Evolutionary conservation across 2,797 vertebrate genomes (phyloP).

Genomic region (Sebastes diploproa): DNA sequence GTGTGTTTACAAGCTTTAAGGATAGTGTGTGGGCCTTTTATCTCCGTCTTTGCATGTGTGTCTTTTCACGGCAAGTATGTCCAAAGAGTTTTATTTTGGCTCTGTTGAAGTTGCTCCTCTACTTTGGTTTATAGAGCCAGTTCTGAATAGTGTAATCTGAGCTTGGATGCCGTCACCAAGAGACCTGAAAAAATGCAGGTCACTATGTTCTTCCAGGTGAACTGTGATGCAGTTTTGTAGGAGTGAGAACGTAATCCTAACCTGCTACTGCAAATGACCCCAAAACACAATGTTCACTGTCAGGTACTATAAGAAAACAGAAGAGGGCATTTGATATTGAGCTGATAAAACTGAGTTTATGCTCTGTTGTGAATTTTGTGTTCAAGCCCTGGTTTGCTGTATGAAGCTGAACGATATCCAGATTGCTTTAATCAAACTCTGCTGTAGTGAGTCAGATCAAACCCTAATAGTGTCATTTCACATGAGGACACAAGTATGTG

Average conservation of each 20-base stretch:
- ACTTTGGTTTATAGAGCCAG: not conserved
- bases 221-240: not conserved
- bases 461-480: not conserved
- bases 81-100: not conserved
- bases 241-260: constrained; percentile 8
- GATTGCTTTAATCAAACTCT: not conserved
- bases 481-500: not conserved
- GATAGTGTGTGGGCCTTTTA: not conserved
- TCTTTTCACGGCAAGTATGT: not conserved
- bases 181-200: constrained; percentile 19
- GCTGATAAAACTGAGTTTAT: not conserved
- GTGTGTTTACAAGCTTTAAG: not conserved
- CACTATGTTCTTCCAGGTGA: constrained; percentile 11
- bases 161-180: not conserved
- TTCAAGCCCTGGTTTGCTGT: not conserved
- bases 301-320: not conserved
- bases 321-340: constrained; percentile 9
- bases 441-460: constrained; percentile 12
- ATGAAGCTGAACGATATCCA: not conserved
- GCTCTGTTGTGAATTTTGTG: not conserved
- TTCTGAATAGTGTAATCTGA: not conserved
- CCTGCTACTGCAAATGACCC: not conserved
- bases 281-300: not conserved
- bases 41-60: not conserved
- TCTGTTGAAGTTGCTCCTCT: not conserved